phyloP scores from a whole-genome alignment of 2,888 invertebrate species.

The Dimorphilus gyrociliatus region DNA sequence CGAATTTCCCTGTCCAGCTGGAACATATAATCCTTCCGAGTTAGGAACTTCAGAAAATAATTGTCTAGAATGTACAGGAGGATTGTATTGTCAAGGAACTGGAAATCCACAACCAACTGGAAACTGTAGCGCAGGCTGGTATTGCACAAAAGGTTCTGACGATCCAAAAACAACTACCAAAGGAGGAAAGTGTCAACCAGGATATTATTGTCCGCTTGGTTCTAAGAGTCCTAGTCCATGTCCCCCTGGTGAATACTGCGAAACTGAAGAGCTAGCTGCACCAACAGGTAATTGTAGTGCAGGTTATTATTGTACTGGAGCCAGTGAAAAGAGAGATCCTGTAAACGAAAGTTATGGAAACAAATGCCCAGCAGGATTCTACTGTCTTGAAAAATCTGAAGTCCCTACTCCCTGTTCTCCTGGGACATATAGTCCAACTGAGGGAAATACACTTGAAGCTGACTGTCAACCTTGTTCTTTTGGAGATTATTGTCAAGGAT shows the following conservation, averaged over 20 bases:
- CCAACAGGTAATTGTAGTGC: slow-evolving; percentile 25
- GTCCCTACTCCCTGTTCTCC: slow-evolving; percentile 21
- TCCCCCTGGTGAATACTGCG: slow-evolving; percentile 25
- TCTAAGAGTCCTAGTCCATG: slow-evolving; percentile 21
- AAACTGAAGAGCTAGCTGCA: slow-evolving; percentile 16
- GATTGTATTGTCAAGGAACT: slow-evolving; percentile 25
- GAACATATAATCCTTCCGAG: slow-evolving; percentile 21
- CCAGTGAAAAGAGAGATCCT: not conserved
- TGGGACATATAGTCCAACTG: slow-evolving; percentile 25
- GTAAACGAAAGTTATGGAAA: slow-evolving; percentile 18
- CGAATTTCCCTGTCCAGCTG: slow-evolving; percentile 23
- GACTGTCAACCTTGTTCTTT: slow-evolving; percentile 24
- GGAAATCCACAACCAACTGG: slow-evolving; percentile 24
- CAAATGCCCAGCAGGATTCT: slow-evolving; percentile 25
- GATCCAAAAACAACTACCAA: slow-evolving; percentile 19
- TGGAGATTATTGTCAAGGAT: slow-evolving; percentile 26
- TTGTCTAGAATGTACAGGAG: slow-evolving; percentile 25
- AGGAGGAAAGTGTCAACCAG: slow-evolving; percentile 23
- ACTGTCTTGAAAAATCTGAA: slow-evolving; percentile 21
- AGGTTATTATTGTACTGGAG: slow-evolving; percentile 24
- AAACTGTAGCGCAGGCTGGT: slow-evolving; percentile 24
- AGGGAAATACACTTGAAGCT: slow-evolving; percentile 13
- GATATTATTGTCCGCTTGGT: slow-evolving; percentile 27
- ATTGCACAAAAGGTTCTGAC: slow-evolving; percentile 20
- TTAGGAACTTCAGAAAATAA: slow-evolving; percentile 12